Percentiles rank a stretch among this genome's conserved stretches.
phyloP scores from a whole-genome alignment of 2,113 vertebrate species.

The Zonotrichia leucophrys region DNA sequence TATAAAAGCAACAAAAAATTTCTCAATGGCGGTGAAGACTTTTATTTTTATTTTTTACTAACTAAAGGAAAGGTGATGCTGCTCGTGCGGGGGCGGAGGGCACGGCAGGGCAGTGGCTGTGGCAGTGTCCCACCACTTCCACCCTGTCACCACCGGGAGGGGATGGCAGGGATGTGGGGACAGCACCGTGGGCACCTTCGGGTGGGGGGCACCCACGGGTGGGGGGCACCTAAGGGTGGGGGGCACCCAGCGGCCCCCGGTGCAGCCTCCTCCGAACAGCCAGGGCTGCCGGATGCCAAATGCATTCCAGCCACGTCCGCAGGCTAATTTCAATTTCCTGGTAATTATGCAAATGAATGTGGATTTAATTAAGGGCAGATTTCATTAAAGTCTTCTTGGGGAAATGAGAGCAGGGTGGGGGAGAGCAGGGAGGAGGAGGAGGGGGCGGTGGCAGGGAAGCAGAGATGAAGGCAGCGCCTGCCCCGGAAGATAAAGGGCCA shows the following conservation, averaged over 20 bases:
- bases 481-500: neutral
- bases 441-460: neutral
- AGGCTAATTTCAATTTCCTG: constrained; percentile 69
- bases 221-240: neutral
- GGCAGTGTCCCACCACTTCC: neutral
- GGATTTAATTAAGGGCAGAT: constrained; percentile 73
- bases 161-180: neutral
- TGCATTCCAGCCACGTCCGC: constrained; percentile 44
- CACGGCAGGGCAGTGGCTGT: neutral
- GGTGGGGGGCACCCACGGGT: neutral
- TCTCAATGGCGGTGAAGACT: constrained; percentile 8
- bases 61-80: neutral
- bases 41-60: neutral
- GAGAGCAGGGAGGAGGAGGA: neutral
- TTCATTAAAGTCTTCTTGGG: constrained; percentile 66
- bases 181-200: neutral
- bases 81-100: neutral
- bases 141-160: neutral
- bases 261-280: neutral
- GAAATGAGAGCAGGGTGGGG: constrained; percentile 33
- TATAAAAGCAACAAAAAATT: constrained; percentile 23
- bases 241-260: neutral
- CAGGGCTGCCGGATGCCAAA: neutral
- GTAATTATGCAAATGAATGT: constrained; percentile 71
- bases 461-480: neutral